phyloP scores from a whole-genome alignment of 2,888 invertebrate genomes.

The Prenolepis imparis region DNA sequence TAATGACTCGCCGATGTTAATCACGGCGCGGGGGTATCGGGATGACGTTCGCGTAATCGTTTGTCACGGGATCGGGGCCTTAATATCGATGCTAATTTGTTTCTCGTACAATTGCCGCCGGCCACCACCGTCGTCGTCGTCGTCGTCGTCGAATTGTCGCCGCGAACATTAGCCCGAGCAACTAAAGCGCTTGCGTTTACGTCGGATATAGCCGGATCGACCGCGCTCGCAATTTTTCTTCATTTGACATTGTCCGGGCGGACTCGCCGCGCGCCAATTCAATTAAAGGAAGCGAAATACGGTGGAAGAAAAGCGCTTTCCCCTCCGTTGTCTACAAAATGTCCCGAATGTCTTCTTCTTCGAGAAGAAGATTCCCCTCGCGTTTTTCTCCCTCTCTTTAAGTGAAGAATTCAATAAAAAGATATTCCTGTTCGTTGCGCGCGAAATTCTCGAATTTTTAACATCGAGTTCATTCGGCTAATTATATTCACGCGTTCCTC shows the following conservation, averaged over 20 bases:
- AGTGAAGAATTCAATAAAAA: background rate
- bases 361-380: background rate
- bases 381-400: background rate
- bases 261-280: conserved; percentile 51
- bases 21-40: conserved; percentile 33
- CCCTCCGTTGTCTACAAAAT: background rate
- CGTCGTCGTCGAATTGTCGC: conserved; percentile 33
- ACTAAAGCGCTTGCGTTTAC: conserved; percentile 57
- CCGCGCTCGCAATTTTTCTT: conserved; percentile 68
- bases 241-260: conserved; percentile 63
- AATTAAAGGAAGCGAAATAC: conserved; percentile 58
- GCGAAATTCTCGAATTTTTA: background rate
- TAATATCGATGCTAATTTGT: conserved; percentile 56
- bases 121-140: background rate
- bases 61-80: conserved; percentile 38
- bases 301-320: conserved; percentile 31
- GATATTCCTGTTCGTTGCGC: background rate
- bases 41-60: conserved; percentile 60
- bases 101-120: conserved; percentile 19
- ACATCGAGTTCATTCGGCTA: background rate
- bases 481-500: background rate
- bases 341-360: background rate
- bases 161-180: conserved; percentile 52
- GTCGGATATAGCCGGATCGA: conserved; percentile 40
- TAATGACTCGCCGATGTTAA: conserved; percentile 54